Evolutionary conservation across 2,797 vertebrate species (phyloP), one percentile per base, ranked within the genome.

Genomic region (Acropternis orthonyx): DNA sequence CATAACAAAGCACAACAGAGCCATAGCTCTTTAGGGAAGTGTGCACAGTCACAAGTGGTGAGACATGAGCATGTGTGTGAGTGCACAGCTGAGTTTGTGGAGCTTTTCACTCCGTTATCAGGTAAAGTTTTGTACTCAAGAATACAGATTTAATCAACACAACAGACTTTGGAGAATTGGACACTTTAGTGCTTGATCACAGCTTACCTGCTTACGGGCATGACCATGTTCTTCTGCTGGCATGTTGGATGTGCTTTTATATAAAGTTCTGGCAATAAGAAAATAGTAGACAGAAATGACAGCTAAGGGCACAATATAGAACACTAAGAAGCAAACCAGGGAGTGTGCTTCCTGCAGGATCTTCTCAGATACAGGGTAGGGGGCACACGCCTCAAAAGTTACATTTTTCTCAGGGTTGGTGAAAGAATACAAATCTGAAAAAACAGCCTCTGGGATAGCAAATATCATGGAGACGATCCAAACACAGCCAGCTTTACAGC

Each of bases 231-330:
- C 98, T 88, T 98, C 98, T 39, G 97, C 98, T 26, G 98, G 98
- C 97, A 98, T 98, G 93, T 98, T 98, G 92, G 94, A 81, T 21
- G 98, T 98, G 55, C 98, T 98, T 96, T 95, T 98, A 61, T 98
- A 98, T 54, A 98, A 97, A 20, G 98, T 98, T 95, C 94, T 98
- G 75, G 98, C 98, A 1, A 98, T 98, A 79, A 98, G 96, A 91
- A 98, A 98, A 76, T 98, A 98, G 92, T 98, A 98, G 87, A 98
- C 97, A 65, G 98, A 98, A 92, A 98, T 98, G 85, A 98, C 96
- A 15, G 95, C 96, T 39, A 98, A 96, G 6, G 98, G 98, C 46
- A 98, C 95, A 28, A 98, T 97, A 69, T 98, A 98, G 95, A 98
- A 98, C 65, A 98, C 97, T 36, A 98, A 95, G 95, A 98, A 98